These are phyloP conservation scores for Ernsta delagoae DNA, from an alignment of 2,888 invertebrate species.

Conservation along the genomic window DNA sequence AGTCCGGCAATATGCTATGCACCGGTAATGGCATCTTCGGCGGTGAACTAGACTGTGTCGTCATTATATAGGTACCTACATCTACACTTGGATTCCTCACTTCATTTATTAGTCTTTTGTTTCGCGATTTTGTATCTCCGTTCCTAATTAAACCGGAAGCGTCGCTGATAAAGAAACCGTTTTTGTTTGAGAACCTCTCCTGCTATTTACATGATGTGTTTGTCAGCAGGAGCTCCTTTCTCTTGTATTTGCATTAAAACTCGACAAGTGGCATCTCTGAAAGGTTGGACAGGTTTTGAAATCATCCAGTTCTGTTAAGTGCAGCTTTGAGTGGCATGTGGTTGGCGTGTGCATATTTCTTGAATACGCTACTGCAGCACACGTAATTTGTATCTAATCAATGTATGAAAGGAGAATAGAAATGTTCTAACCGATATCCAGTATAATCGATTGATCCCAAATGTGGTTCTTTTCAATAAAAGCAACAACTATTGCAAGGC, in stretches of 20 bases:
- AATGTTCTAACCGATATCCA: too few species aligned
- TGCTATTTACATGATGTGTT: slow-evolving; percentile 47
- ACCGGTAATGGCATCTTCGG: slow-evolving; percentile 51
- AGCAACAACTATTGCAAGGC: too few species aligned
- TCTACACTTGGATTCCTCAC: slow-evolving; percentile 48
- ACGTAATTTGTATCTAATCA: not conserved
- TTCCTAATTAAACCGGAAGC: slow-evolving; percentile 41
- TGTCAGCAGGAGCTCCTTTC: slow-evolving; percentile 45
- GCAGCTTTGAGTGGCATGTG: slow-evolving; percentile 26
- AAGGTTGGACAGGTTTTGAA: slow-evolving; percentile 52
- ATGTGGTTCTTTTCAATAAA: too few species aligned
- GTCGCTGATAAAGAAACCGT: slow-evolving; percentile 35
- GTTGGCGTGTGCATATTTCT: slow-evolving; percentile 28
- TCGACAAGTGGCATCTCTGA: slow-evolving; percentile 48
- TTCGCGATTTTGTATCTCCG: slow-evolving; percentile 37
- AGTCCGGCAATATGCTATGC: slow-evolving; percentile 61
- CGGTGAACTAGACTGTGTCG: slow-evolving; percentile 65
- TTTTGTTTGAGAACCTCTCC: slow-evolving; percentile 38
- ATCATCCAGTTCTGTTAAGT: slow-evolving; percentile 34
- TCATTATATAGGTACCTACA: slow-evolving; percentile 53
- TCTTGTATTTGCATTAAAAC: slow-evolving; percentile 47
- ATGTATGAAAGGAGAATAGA: not conserved
- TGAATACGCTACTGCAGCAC: slow-evolving; percentile 54
- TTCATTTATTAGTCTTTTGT: slow-evolving; percentile 42
- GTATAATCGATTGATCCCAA: too few species aligned